These are phyloP conservation scores for Trochalopteron elliotii DNA, from an alignment of 2,113 vertebrate species.

Conservation along the genomic window DNA sequence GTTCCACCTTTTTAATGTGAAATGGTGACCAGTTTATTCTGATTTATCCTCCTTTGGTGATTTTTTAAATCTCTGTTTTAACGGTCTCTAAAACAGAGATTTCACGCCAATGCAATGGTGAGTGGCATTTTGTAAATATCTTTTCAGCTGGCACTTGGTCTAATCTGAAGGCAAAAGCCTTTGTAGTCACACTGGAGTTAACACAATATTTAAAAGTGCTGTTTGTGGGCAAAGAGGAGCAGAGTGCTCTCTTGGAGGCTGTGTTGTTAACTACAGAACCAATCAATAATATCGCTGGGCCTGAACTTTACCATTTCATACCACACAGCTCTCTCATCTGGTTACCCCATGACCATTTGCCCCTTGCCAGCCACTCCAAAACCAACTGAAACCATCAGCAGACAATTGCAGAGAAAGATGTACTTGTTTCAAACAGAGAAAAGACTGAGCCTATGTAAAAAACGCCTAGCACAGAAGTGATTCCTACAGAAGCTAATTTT, in stretches of 20 bases:
- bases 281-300: not conserved
- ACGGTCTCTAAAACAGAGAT: not conserved
- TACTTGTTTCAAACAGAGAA: not conserved
- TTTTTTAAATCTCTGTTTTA: not conserved
- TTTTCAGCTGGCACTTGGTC: not conserved
- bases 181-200: not conserved
- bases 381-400: not conserved
- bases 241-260: not conserved
- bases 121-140: not conserved
- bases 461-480: fast-evolving
- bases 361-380: not conserved
- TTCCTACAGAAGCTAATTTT: not conserved
- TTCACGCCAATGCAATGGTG: not conserved
- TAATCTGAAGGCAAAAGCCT: not conserved
- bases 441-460: not conserved
- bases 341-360: not conserved
- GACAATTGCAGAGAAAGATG: not conserved
- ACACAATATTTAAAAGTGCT: not conserved
- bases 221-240: not conserved
- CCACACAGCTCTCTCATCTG: not conserved
- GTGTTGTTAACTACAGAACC: not conserved
- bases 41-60: not conserved
- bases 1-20: not conserved
- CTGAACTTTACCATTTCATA: not conserved
- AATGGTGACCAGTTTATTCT: not conserved